Percentiles rank a stretch among this genome's conserved stretches.
These are phyloP conservation scores for Centropristis striata DNA, from an alignment of 2,113 vertebrate species.

Conservation along the genomic window DNA sequence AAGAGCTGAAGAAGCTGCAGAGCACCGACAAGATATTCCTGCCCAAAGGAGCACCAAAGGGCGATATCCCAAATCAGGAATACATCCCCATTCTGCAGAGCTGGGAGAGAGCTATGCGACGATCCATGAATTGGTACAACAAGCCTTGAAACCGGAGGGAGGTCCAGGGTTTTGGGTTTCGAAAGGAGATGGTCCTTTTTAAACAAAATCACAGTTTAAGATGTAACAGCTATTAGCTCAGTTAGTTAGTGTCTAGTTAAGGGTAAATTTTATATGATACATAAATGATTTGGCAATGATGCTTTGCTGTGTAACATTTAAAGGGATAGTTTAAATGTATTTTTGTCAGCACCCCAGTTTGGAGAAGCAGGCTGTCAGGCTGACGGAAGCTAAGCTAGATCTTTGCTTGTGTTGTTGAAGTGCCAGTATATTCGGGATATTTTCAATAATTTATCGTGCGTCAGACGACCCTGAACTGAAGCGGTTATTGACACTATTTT, in stretches of 20 bases:
- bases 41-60: slow-evolving; percentile 77
- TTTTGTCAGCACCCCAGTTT: too few species aligned
- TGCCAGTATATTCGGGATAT: too few species aligned
- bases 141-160: slow-evolving; percentile 65
- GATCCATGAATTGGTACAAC: slow-evolving; percentile 93
- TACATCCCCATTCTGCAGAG: slow-evolving; percentile 87
- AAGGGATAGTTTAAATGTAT: too few species aligned
- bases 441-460: too few species aligned
- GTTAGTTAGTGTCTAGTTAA: neutral
- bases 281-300: neutral
- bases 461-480: too few species aligned
- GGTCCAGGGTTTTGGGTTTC: neutral
- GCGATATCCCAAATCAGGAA: slow-evolving; percentile 45
- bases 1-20: slow-evolving; percentile 92
- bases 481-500: too few species aligned
- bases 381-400: too few species aligned
- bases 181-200: neutral
- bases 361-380: too few species aligned
- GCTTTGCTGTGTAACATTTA: neutral
- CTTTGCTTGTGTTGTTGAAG: too few species aligned
- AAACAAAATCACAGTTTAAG: neutral
- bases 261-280: neutral
- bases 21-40: slow-evolving; percentile 85
- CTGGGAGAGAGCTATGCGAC: slow-evolving; percentile 90
- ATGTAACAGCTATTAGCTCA: neutral